These are phyloP conservation scores for Ormia ochracea DNA, from an alignment of 2,888 invertebrate species.

Conservation along the genomic window DNA sequence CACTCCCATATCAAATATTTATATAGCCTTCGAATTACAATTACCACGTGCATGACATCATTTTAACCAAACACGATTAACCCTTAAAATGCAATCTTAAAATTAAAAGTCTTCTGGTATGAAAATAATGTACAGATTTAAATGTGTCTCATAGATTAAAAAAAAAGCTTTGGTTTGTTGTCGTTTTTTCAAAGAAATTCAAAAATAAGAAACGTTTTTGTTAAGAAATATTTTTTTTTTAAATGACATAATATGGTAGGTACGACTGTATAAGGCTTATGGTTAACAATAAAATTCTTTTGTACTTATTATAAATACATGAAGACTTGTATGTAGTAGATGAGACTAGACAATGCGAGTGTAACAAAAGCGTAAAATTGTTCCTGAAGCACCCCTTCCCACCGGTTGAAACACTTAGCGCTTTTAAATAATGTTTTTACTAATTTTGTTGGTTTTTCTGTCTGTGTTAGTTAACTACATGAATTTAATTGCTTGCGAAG, in stretches of 20 bases:
- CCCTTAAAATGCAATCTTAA: neutral
- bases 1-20: too few relatives aligned
- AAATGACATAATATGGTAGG: neutral
- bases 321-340: too few relatives aligned
- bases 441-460: too few relatives aligned
- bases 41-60: slow-evolving; percentile 43
- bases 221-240: too few relatives aligned
- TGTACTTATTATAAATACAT: neutral
- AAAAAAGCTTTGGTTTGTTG: slow-evolving; percentile 5
- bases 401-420: too few relatives aligned
- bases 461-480: too few relatives aligned
- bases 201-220: slow-evolving; percentile 1
- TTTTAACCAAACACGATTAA: slow-evolving; percentile 2
- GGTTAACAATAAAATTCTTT: neutral
- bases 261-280: too few relatives aligned
- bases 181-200: neutral
- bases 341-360: neutral
- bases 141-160: neutral
- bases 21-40: too few relatives aligned
- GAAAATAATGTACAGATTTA: neutral
- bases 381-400: neutral
- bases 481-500: too few relatives aligned
- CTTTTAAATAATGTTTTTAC: too few relatives aligned
- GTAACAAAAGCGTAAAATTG: neutral
- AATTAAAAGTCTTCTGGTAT: neutral